A percentile compares a stretch with the other conserved stretches of the same genome.
phyloP scores from a whole-genome alignment of 2,888 invertebrate genomes.

The Polydrusus pterygomalis region DNA sequence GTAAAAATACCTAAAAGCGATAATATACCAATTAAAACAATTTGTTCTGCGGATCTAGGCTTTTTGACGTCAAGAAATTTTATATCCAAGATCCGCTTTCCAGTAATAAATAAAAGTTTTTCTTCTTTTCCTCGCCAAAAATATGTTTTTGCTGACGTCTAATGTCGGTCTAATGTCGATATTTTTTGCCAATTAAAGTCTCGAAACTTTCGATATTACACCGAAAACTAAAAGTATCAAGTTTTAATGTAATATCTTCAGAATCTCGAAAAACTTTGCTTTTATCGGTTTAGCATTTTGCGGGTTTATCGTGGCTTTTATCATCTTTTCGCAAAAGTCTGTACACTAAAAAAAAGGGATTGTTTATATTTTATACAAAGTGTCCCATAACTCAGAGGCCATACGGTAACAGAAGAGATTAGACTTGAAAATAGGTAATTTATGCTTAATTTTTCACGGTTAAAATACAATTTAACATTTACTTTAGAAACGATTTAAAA shows the following conservation, averaged over 20 bases:
- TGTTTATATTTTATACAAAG: too few species aligned
- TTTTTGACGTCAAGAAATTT: too few species aligned
- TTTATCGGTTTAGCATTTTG: slow-evolving; percentile 56
- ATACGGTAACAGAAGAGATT: too few species aligned
- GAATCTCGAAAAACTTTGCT: slow-evolving; percentile 55
- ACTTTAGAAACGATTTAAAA: too few species aligned
- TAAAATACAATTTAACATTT: too few species aligned
- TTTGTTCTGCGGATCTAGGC: too few species aligned
- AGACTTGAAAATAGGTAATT: too few species aligned
- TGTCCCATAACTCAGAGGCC: too few species aligned
- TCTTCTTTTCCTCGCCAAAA: background rate
- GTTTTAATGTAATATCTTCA: slow-evolving; percentile 56
- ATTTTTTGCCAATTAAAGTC: slow-evolving; percentile 56
- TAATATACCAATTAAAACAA: too few species aligned
- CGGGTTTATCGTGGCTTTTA: slow-evolving; percentile 54
- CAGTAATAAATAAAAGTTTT: slow-evolving; percentile 13
- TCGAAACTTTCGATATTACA: slow-evolving; percentile 52
- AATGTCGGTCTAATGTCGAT: slow-evolving; percentile 51
- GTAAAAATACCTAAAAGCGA: too few species aligned
- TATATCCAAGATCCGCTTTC: background rate
- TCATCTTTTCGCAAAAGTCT: slow-evolving; percentile 43
- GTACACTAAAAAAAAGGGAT: too few species aligned
- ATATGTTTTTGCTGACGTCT: slow-evolving; percentile 34
- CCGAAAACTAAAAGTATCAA: slow-evolving; percentile 53
- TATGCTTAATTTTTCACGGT: too few species aligned